Percentiles rank a stretch among this genome's conserved stretches.
phyloP scores from a whole-genome alignment of 2,797 vertebrate genomes.

The Micromesistius poutassou region DNA sequence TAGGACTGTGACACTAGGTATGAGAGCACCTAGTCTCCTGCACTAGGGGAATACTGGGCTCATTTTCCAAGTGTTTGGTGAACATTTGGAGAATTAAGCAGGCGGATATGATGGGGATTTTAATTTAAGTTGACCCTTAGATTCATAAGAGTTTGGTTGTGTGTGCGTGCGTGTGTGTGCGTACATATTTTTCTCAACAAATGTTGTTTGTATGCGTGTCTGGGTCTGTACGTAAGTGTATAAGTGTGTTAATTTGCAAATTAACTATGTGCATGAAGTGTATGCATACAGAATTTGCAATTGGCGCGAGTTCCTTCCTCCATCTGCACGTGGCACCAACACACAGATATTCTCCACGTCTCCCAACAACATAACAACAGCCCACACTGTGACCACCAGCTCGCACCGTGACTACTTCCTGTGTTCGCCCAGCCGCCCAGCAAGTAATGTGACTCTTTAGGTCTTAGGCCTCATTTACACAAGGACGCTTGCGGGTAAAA shows the following conservation, averaged over 20 bases:
- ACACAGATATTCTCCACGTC: not conserved
- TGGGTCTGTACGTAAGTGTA: no score
- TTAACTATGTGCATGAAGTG: not conserved
- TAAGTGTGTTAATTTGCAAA: not conserved
- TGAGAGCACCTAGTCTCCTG: no score
- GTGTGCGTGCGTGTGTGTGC: not conserved
- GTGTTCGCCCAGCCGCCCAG: constrained; percentile 29
- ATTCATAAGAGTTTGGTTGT: not conserved
- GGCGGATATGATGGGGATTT: no score
- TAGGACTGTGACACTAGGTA: not conserved
- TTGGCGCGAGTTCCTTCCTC: not conserved
- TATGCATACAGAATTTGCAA: not conserved
- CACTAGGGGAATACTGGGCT: no score
- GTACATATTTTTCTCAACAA: no score
- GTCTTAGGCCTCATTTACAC: no score
- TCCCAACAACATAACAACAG: not conserved
- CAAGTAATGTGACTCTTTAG: constrained; percentile 64
- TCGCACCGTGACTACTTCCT: not conserved
- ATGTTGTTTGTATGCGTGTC: not conserved
- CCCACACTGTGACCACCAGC: not conserved
- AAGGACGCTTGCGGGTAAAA: no score
- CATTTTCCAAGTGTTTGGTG: no score
- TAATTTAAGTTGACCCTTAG: no score
- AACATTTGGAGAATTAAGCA: no score
- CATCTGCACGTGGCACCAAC: not conserved